These are phyloP conservation scores for Epinephelus awoara DNA, from an alignment of 2,797 vertebrate species.

Conservation along the genomic window DNA sequence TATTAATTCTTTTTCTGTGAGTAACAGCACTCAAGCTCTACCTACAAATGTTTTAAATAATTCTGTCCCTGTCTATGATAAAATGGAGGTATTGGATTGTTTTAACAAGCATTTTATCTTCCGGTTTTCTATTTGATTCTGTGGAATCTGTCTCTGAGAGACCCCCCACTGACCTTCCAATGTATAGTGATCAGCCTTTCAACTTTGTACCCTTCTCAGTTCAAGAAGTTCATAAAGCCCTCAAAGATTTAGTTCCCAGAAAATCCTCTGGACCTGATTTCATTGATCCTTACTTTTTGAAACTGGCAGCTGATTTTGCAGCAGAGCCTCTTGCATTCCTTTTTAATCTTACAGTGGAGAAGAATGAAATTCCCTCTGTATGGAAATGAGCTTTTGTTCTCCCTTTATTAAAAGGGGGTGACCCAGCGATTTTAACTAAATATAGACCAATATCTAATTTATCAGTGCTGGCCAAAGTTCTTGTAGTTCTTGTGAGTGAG, in stretches of 20 bases:
- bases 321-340: too few relatives aligned
- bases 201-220: background rate
- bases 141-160: too few relatives aligned
- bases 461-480: background rate
- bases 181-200: background rate
- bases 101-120: too few relatives aligned
- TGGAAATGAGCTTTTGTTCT: background rate
- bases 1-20: too few relatives aligned
- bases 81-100: too few relatives aligned
- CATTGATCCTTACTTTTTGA: too few relatives aligned
- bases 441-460: background rate
- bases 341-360: too few relatives aligned
- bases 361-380: background rate
- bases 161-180: background rate
- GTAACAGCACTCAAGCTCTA: too few relatives aligned
- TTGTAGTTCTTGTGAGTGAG: background rate
- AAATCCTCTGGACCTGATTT: background rate
- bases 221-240: conserved; percentile 4
- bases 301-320: too few relatives aligned
- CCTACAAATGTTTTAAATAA: too few relatives aligned
- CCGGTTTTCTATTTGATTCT: too few relatives aligned
- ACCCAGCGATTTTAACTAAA: background rate
- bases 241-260: background rate
- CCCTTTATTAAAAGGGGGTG: background rate
- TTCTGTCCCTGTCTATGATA: too few relatives aligned